Base-by-base conservation (phyloP, 1,140 invertebrate species). In the Neodiprion pinetum region DNA sequence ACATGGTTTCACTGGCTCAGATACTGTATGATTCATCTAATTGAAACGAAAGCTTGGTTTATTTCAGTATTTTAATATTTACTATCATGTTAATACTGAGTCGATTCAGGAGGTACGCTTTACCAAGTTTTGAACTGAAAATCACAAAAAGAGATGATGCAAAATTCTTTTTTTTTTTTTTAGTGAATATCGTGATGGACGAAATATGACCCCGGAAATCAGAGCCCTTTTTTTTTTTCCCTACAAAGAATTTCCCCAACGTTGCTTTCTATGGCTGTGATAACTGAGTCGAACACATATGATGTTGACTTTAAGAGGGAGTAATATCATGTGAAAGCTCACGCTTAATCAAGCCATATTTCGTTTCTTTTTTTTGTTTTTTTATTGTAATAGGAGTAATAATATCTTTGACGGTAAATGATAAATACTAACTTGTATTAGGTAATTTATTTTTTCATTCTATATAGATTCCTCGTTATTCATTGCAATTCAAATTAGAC, bases 261-360 rank as follows among this genome's bases (percentile, higher is more conserved):
- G 82, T 83, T 85, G 82, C 83, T 85, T 84, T 83, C 81, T 80
- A 77, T 82, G 84, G 83, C 86, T 88, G 87, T 87, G 87, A 87
- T 87, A 83, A 84, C 78, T 80, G 84, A 73, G 82, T 84, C 81
- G 78, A 79, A 80, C 74, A 79, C 77, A 85, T 84, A 83, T 85
- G 86, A 88, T 88, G 85, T 88, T 88, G 85, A 86, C 82, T 88
- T 83, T 86, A 83, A 87, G 85, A 86, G 86, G 84, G 82, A 86
- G 80, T 87, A 87, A 87, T 87, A 81, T 87, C 86, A 87, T 83
- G 82, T 86, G 82, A 83, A 80, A 86, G 81, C 83, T 85, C 82
- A 83, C 80, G n/a, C 53, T 83, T 75, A 77, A 84, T 86, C 84
- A 88, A 84, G 85, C 85, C 85, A 86, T 87, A 85, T 76, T 82